Conservation (phyloP, 1,140 invertebrate species). For the Holotrichia oblita region DNA sequence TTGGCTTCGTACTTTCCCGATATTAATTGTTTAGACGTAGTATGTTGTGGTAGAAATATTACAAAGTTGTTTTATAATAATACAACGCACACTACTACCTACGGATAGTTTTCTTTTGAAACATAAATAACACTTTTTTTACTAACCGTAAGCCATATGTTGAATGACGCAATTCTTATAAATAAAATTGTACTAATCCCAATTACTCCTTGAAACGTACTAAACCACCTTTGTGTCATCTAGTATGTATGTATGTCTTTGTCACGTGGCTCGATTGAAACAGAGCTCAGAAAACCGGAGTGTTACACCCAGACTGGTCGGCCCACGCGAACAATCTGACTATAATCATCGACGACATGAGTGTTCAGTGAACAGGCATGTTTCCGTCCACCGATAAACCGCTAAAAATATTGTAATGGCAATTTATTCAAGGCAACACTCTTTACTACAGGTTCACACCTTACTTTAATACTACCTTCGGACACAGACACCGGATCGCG, state of each 20-base stretch:
- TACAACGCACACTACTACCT: background rate
- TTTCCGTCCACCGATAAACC: slow-evolving; percentile 41
- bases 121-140: background rate
- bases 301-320: slow-evolving; percentile 39
- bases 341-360: slow-evolving; percentile 50
- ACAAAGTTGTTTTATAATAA: too few relatives aligned
- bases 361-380: slow-evolving; percentile 53
- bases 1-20: too few relatives aligned
- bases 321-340: slow-evolving; percentile 40
- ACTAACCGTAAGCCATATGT: background rate
- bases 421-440: slow-evolving; percentile 39
- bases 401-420: slow-evolving; percentile 40
- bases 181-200: slow-evolving; percentile 28
- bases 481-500: slow-evolving; percentile 17
- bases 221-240: slow-evolving; percentile 50
- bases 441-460: slow-evolving; percentile 38
- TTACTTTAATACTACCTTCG: slow-evolving; percentile 28
- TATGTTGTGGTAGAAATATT: too few relatives aligned
- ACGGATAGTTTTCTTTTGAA: background rate
- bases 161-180: slow-evolving; percentile 1
- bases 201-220: slow-evolving; percentile 33
- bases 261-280: slow-evolving; percentile 51
- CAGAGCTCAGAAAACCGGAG: slow-evolving; percentile 40
- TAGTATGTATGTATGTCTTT: slow-evolving; percentile 50
- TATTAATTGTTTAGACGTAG: too few relatives aligned